Conservation (phyloP, 2,888 invertebrate genomes). For the Zaprionus bogoriensis region DNA sequence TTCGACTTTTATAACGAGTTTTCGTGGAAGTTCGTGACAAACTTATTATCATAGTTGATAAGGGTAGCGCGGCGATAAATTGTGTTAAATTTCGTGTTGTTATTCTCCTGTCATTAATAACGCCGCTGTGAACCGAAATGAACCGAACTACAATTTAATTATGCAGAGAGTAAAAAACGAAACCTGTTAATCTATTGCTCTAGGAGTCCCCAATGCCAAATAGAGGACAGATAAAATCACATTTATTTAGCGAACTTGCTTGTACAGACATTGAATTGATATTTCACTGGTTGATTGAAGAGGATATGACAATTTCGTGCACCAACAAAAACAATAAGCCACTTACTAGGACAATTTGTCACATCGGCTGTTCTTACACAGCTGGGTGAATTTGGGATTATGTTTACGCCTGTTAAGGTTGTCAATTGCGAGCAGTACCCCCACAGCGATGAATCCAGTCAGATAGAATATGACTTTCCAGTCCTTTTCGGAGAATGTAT, state of each 20-base stretch:
- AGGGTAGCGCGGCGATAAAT: neutral
- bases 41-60: slow-evolving; percentile 27
- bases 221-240: neutral
- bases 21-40: slow-evolving; percentile 11
- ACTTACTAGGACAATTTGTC: too few relatives aligned
- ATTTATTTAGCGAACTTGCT: neutral
- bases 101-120: slow-evolving; percentile 5
- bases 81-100: slow-evolving; percentile 18
- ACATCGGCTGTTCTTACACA: too few relatives aligned
- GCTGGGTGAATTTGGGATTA: too few relatives aligned
- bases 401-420: neutral
- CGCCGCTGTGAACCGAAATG: slow-evolving; percentile 12
- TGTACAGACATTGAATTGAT: too few relatives aligned
- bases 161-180: neutral
- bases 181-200: slow-evolving; percentile 9
- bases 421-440: neutral
- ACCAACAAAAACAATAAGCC: too few relatives aligned
- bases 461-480: neutral
- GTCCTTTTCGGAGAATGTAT: neutral
- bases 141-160: slow-evolving; percentile 8
- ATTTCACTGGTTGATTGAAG: too few relatives aligned
- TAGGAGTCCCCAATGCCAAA: neutral
- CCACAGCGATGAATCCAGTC: neutral
- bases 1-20: neutral
- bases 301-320: too few relatives aligned